Percentiles rank a stretch among this genome's conserved stretches.
Conservation (phyloP, 2,888 invertebrate species). For the Aphodius sticticus region DNA sequence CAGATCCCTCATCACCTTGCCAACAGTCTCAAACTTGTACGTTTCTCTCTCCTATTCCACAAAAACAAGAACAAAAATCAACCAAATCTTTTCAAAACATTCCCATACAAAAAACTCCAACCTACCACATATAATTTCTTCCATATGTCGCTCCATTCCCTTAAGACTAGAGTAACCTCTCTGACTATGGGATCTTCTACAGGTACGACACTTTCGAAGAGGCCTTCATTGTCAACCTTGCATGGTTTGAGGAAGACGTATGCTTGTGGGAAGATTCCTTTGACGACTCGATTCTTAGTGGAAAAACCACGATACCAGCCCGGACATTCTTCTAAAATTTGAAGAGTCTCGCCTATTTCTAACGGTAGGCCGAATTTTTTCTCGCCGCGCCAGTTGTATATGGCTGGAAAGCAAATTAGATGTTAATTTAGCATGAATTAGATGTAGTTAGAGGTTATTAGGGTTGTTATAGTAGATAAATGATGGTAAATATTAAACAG, state of each 20-base stretch:
- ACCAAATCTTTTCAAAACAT: conserved; percentile 16
- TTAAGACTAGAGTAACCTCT: conserved; percentile 88
- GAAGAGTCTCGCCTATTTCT: conserved; percentile 92
- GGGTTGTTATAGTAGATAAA: neutral
- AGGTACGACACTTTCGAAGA: conserved; percentile 73
- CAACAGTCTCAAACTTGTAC: conserved; percentile 85
- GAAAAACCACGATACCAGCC: conserved; percentile 92
- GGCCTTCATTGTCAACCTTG: conserved; percentile 83
- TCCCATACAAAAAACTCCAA: conserved; percentile 38
- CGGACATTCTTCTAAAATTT: conserved; percentile 89
- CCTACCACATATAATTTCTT: conserved; percentile 90
- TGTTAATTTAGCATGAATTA: neutral
- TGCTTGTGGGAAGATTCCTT: conserved; percentile 82
- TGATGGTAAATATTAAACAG: neutral
- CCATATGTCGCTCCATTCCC: conserved; percentile 96
- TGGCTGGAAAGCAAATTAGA: conserved; percentile 69
- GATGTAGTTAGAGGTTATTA: neutral
- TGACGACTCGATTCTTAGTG: conserved; percentile 72
- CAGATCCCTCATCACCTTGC: conserved; percentile 90
- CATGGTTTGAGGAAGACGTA: conserved; percentile 82
- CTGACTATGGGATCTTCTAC: conserved; percentile 89
- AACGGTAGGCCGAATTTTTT: conserved; percentile 80
- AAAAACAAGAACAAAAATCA: conserved; percentile 43
- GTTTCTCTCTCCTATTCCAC: conserved; percentile 75
- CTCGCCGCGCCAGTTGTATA: conserved; percentile 90